phyloP scores from a whole-genome alignment of 2,888 invertebrate genomes.

The Homarus gammarus region DNA sequence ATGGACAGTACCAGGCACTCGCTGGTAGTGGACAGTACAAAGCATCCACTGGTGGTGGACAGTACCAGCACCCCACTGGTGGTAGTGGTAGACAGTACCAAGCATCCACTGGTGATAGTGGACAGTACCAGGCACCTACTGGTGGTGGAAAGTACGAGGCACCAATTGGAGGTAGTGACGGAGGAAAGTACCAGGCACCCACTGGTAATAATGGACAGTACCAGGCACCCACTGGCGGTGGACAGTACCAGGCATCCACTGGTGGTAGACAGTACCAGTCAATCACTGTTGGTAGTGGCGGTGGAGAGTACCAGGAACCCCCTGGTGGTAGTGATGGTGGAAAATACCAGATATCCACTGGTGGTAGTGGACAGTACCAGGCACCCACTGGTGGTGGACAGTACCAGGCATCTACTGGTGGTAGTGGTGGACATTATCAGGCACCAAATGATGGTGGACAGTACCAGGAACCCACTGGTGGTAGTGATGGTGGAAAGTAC shows the following conservation, averaged over 20 bases:
- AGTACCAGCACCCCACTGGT: neutral
- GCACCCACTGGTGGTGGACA: too few species aligned
- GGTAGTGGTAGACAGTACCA: too few species aligned
- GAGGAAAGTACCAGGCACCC: neutral
- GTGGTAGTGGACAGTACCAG: neutral
- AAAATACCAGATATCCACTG: neutral
- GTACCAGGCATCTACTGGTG: too few species aligned
- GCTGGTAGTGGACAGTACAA: too few species aligned
- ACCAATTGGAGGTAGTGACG: neutral
- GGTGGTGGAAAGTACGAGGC: neutral
- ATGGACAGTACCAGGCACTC: neutral
- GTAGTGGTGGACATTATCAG: too few species aligned
- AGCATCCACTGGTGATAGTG: too few species aligned
- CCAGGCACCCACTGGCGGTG: neutral
- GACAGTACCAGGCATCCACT: neutral
- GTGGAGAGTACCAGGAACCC: neutral
- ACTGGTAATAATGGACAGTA: neutral
- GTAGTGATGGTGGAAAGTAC: neutral
- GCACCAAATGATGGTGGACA: too few species aligned
- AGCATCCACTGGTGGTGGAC: neutral
- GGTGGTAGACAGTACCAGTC: neutral
- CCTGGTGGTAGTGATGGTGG: neutral
- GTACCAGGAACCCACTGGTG: neutral
- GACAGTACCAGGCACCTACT: neutral
- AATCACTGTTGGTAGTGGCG: neutral